Evolutionary conservation across 2,888 invertebrate genomes (phyloP).

Genomic region (Cryptus viduatorius): DNA sequence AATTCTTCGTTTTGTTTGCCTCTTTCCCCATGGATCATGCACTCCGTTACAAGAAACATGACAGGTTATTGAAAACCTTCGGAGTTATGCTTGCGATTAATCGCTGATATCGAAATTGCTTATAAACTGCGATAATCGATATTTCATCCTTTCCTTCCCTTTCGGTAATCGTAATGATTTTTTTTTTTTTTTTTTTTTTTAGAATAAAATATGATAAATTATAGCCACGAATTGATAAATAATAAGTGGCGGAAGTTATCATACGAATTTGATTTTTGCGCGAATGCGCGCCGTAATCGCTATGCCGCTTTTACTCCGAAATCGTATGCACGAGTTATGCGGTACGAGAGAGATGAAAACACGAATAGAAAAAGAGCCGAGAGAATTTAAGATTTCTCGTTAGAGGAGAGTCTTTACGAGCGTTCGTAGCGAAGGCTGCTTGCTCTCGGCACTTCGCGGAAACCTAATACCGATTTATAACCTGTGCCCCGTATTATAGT

Average conservation of each 20-base stretch:
- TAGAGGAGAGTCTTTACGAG: conserved; percentile 33
- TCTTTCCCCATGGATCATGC: conserved; percentile 30
- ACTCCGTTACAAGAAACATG: not conserved
- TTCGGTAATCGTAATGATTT: not conserved
- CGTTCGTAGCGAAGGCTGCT: not conserved
- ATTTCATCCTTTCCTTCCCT: not conserved
- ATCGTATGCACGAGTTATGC: conserved; percentile 1
- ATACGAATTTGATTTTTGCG: not conserved
- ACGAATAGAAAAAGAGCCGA: conserved; percentile 25
- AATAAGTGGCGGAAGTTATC: not conserved
- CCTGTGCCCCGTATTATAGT: conserved; percentile 12
- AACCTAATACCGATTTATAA: conserved; percentile 34
- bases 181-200: not conserved
- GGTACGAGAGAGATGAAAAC: conserved; percentile 38
- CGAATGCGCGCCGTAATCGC: not conserved
- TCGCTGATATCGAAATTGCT: not conserved
- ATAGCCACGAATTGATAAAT: not conserved
- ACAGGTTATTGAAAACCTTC: conserved; percentile 5
- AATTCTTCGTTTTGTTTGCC: conserved; percentile 48
- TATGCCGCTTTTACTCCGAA: not conserved
- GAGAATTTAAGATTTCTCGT: conserved; percentile 37
- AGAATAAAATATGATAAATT: not conserved
- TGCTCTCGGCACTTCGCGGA: not conserved
- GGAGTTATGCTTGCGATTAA: not conserved
- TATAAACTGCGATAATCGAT: not conserved